phyloP scores from a whole-genome alignment of 1,140 invertebrate species.

The Venustaconcha ellipsiformis region DNA sequence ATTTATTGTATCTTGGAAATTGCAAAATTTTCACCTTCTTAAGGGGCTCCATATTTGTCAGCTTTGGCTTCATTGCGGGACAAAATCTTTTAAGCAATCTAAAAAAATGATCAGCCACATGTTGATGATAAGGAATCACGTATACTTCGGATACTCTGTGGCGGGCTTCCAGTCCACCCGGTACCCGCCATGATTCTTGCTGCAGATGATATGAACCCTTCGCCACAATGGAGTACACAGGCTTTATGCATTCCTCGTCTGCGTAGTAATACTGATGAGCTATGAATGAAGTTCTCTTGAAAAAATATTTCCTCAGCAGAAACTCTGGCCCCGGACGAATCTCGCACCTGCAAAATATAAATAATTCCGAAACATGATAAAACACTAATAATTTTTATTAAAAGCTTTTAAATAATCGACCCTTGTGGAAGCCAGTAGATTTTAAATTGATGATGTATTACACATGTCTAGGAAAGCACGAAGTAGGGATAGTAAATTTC shows the following conservation, averaged over 20 bases:
- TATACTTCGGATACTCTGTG: constrained; percentile 11
- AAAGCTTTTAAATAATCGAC: too few species aligned
- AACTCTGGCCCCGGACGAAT: constrained; percentile 34
- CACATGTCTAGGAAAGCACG: too few species aligned
- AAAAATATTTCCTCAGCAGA: constrained; percentile 31
- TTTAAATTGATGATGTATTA: too few species aligned
- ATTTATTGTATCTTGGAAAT: constrained; percentile 26
- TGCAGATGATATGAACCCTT: constrained; percentile 11
- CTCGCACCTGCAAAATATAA: constrained; percentile 30
- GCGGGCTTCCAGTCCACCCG: constrained; percentile 9
- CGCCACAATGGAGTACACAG: constrained; percentile 19
- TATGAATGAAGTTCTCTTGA: constrained; percentile 16
- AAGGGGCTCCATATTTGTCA: constrained; percentile 1
- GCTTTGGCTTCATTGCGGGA: neutral
- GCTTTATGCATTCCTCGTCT: constrained; percentile 17
- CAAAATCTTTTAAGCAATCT: constrained; percentile 23
- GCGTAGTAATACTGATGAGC: constrained; percentile 32
- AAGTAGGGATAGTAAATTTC: too few species aligned
- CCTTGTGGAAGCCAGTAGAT: too few species aligned
- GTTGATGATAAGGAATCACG: constrained; percentile 19
- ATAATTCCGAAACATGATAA: neutral
- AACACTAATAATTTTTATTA: too few species aligned
- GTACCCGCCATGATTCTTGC: constrained; percentile 25
- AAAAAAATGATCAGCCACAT: constrained; percentile 6
- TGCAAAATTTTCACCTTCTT: constrained; percentile 24